A percentile compares a stretch with the other conserved stretches of the same genome.
Conservation (phyloP, 2,797 vertebrate species). For the Psittacula echo region DNA sequence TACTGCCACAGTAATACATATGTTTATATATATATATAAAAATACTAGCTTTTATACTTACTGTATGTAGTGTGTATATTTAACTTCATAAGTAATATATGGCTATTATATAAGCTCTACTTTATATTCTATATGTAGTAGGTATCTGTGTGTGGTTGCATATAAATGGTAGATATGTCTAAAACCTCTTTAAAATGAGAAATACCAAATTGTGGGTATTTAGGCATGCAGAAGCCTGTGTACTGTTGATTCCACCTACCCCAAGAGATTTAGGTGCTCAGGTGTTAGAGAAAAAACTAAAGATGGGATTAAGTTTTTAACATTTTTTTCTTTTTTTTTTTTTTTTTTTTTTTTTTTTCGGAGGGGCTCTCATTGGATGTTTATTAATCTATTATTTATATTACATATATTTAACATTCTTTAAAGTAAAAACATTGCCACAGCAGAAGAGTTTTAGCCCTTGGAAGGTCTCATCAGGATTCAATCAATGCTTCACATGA, state of each 20-base stretch:
- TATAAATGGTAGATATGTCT: not conserved
- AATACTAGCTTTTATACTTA: not conserved
- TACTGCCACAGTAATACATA: not conserved
- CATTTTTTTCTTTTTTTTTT: too few relatives aligned
- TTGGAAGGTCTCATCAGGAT: not conserved
- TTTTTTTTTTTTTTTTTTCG: too few relatives aligned
- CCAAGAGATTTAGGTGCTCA: not conserved
- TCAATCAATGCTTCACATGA: not conserved
- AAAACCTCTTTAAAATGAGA: not conserved
- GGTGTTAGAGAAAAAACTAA: not conserved
- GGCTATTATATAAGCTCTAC: not conserved
- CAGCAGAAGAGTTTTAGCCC: not conserved
- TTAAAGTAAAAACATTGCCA: not conserved
- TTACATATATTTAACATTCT: not conserved
- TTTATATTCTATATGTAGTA: not conserved
- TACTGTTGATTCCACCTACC: not conserved
- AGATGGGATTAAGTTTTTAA: not conserved
- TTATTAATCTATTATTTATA: not conserved
- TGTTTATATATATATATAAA: not conserved
- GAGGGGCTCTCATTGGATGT: fast-evolving
- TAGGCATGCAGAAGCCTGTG: not conserved
- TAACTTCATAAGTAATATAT: not conserved
- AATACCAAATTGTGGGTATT: not conserved
- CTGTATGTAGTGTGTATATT: not conserved
- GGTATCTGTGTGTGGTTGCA: not conserved